Base-by-base conservation (phyloP, 2,797 vertebrate genomes). In the Anas flavirostris region DNA sequence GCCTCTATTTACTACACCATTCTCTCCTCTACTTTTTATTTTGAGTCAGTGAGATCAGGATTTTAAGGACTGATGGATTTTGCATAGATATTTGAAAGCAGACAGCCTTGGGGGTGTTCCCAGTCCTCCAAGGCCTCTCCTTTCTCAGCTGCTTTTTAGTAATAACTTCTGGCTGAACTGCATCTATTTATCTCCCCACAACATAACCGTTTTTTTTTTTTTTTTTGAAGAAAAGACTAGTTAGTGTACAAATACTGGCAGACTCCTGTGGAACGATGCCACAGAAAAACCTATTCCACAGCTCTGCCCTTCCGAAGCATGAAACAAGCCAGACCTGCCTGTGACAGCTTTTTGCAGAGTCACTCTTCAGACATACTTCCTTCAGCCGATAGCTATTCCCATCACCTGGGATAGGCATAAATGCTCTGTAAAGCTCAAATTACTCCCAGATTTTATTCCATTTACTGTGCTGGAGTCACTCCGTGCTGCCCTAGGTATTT, bases 261-360 rank as follows among this genome's bases (percentile, higher is more conserved):
- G 37, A 53, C 28, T 64, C 74, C 52, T 59, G 12, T 75, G 64
- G 53, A 82, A 67, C 28, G 33, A 28, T 19, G 73, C 17, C 62
- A 21, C 48, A 84, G 46, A 86, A 37, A 68, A 86, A 70, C 10
- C n/a, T 72, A 86, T 93, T 63, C 37, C 46, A 48, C 4, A 90
- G 48, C 41, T 88, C 60, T 0, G 1, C 48, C 68, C 82, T 90
- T 77, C 64, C 62, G 29, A 81, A 89, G 75, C 78, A 44, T 43
- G 59, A 72, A 82, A 66, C 26, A 62, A 62, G 50, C 81, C 43
- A 63, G 77, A 87, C 82, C 46, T 84, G 70, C 78, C 82, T n/a
- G 64, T 70, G 63, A 77, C 31, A 94, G 44, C n/a, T 4, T 96
- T 95, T 84, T 96, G 93, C 92, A 94, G 82, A 94, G 79, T 95